Percentiles rank a stretch among this genome's conserved stretches.
Evolutionary conservation across 2,797 vertebrate species (phyloP).

Genomic region (Strix occidentalis): DNA sequence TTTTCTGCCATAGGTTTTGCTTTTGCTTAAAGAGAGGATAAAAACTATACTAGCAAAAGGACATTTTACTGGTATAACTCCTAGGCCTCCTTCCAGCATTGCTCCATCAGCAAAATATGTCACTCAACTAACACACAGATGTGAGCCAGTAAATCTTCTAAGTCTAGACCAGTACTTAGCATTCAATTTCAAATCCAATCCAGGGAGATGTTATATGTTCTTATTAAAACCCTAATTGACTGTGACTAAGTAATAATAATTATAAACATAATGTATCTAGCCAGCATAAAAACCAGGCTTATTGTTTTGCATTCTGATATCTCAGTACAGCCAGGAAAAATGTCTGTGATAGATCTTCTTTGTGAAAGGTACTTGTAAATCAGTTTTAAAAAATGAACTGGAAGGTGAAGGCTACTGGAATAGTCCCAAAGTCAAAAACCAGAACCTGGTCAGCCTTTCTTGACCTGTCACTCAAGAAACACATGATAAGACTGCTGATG

Average conservation of each 20-base stretch:
- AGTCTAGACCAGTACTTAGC: conserved; percentile 26
- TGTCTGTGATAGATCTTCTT: background rate
- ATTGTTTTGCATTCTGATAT: conserved; percentile 5
- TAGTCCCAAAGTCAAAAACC: background rate
- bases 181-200: background rate
- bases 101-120: conserved; percentile 5
- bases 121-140: background rate
- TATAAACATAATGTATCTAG: background rate
- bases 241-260: conserved; percentile 22
- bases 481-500: background rate
- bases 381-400: background rate
- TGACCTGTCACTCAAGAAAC: background rate
- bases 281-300: background rate
- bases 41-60: background rate
- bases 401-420: background rate
- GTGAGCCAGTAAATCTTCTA: conserved; percentile 17
- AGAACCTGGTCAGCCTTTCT: background rate
- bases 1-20: background rate
- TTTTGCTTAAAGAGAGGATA: background rate
- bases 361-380: conserved; percentile 7
- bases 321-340: background rate
- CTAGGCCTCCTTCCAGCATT: background rate
- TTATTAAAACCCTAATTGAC: background rate
- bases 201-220: background rate
- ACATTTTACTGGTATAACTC: background rate